A percentile compares a stretch with the other conserved stretches of the same genome.
These are phyloP conservation scores for Athalia rosae DNA, from an alignment of 2,888 invertebrate species.

Conservation along the genomic window DNA sequence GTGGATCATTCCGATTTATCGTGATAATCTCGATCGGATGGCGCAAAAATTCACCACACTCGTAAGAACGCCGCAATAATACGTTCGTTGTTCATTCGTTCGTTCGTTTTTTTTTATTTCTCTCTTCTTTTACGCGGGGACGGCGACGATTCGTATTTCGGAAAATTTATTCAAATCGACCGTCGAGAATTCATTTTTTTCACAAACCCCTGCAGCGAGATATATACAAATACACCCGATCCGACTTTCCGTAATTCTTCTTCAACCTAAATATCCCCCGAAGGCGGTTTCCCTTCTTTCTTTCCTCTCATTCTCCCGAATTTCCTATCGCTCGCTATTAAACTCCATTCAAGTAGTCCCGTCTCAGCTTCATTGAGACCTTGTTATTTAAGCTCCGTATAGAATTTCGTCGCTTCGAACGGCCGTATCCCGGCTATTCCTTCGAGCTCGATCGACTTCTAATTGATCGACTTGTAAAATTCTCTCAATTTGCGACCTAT, in stretches of 20 bases:
- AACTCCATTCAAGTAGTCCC: slow-evolving; percentile 42
- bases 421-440: slow-evolving; percentile 12
- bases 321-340: slow-evolving; percentile 17
- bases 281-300: slow-evolving; percentile 18
- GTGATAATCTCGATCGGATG: not conserved
- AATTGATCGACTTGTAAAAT: slow-evolving; percentile 35
- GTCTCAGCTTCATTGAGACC: slow-evolving; percentile 29
- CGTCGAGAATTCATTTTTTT: slow-evolving; percentile 21
- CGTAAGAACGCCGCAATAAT: too few species aligned
- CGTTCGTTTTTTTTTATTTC: too few species aligned
- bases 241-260: slow-evolving; percentile 35
- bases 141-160: slow-evolving; percentile 18
- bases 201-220: slow-evolving; percentile 20
- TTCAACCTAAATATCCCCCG: slow-evolving; percentile 24
- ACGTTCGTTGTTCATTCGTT: too few species aligned
- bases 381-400: slow-evolving; percentile 24
- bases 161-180: slow-evolving; percentile 14
- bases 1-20: not conserved
- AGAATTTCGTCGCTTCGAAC: slow-evolving; percentile 26
- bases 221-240: not conserved
- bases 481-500: slow-evolving; percentile 21
- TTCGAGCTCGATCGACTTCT: slow-evolving; percentile 26
- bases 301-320: slow-evolving; percentile 10
- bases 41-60: not conserved
- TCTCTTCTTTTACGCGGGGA: too few species aligned